Evolutionary conservation across 2,113 vertebrate genomes (phyloP).

Genomic region (Seriola quinqueradiata): DNA sequence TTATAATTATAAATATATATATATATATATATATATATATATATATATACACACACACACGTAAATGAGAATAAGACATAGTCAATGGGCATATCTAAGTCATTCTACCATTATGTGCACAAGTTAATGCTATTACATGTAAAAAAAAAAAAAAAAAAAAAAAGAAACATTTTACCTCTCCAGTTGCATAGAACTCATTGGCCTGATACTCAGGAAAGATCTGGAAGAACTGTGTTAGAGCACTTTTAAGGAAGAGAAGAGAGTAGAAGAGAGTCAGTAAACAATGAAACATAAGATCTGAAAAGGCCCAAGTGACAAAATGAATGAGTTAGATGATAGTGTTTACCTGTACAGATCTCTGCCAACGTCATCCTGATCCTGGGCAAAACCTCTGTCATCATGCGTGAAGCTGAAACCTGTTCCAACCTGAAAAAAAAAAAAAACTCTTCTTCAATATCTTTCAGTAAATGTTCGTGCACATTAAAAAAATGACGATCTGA

Average conservation of each 20-base stretch:
- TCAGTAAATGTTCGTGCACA: neutral
- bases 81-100: no score
- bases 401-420: slow-evolving; percentile 90
- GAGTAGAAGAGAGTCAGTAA: neutral
- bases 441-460: neutral
- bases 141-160: neutral
- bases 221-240: slow-evolving; percentile 88
- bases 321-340: neutral
- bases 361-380: slow-evolving; percentile 86
- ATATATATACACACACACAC: no score
- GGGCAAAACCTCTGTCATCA: slow-evolving; percentile 77
- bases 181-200: slow-evolving; percentile 89
- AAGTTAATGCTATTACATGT: neutral
- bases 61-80: neutral
- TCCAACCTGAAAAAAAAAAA: slow-evolving; percentile 78
- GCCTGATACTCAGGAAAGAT: slow-evolving; percentile 89
- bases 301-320: neutral
- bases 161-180: slow-evolving; percentile 81
- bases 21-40: no score
- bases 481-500: neutral
- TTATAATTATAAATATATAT: no score
- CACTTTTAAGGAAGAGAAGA: slow-evolving; percentile 74
- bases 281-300: neutral
- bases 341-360: slow-evolving; percentile 85
- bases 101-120: neutral